These are phyloP conservation scores for Neogobius melanostomus DNA, from an alignment of 2,113 vertebrate genomes.

Conservation along the genomic window DNA sequence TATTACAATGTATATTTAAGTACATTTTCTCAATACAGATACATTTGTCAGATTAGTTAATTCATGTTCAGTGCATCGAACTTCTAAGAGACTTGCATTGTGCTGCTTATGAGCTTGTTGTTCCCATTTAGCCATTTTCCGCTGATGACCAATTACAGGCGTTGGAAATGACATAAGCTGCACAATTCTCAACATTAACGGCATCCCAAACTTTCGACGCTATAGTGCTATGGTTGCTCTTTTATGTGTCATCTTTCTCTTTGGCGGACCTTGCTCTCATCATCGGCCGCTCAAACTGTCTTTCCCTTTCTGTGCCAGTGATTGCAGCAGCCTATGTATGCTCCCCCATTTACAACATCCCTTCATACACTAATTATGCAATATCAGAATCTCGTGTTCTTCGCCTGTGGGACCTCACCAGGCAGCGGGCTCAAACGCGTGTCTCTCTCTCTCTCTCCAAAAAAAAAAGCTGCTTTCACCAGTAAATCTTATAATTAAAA, in stretches of 20 bases:
- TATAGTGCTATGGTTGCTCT: not conserved
- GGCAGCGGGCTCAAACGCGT: conserved; percentile 18
- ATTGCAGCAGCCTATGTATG: conserved; percentile 30
- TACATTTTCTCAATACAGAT: not conserved
- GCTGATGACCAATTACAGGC: conserved; percentile 59
- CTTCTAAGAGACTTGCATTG: not conserved
- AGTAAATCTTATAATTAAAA: conserved; percentile 48
- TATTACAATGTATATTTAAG: not conserved
- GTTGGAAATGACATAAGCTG: conserved; percentile 69
- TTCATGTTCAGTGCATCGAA: not conserved
- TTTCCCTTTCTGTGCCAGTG: conserved; percentile 4
- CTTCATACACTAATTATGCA: conserved; percentile 47
- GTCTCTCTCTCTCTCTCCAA: conserved; percentile 15
- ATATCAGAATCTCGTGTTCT: conserved; percentile 23
- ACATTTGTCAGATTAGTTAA: not conserved
- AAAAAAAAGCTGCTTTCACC: conserved; percentile 19
- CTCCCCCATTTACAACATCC: conserved; percentile 24
- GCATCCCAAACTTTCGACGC: not conserved
- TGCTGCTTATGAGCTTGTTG: conserved; percentile 30
- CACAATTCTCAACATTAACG: conserved; percentile 19
- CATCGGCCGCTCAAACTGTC: conserved; percentile 4
- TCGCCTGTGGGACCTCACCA: conserved; percentile 26
- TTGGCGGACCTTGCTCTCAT: not conserved
- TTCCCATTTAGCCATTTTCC: conserved; percentile 31
- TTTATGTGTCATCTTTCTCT: not conserved